Evolutionary conservation across 1,140 invertebrate genomes (phyloP).

Genomic region (Drosophila carrolli): DNA sequence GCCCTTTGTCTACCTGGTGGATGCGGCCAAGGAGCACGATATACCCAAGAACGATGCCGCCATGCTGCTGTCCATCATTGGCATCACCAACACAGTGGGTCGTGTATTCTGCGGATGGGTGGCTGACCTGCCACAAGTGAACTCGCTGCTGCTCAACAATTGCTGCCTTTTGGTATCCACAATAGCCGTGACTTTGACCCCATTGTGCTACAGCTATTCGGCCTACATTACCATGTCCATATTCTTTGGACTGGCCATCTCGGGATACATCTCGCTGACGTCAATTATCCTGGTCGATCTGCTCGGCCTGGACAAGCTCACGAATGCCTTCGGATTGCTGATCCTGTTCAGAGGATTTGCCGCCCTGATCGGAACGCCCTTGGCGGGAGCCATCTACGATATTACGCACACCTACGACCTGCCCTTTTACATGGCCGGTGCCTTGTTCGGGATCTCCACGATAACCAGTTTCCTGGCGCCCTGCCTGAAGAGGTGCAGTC

Average conservation of each 20-base stretch:
- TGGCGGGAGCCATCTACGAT: slow-evolving; percentile 95
- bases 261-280: slow-evolving; percentile 98
- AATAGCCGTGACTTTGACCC: slow-evolving; percentile 92
- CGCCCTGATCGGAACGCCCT: slow-evolving; percentile 93
- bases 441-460: slow-evolving; percentile 93
- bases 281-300: slow-evolving; percentile 99
- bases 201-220: slow-evolving; percentile 92
- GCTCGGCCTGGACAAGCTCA: slow-evolving; percentile 96
- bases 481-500: slow-evolving; percentile 87
- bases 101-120: slow-evolving; percentile 94
- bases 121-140: slow-evolving; percentile 93
- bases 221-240: slow-evolving; percentile 93
- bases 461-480: slow-evolving; percentile 94
- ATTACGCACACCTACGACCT: slow-evolving; percentile 93
- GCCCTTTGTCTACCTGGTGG: slow-evolving; percentile 97
- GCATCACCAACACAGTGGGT: slow-evolving; percentile 96
- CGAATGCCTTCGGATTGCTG: slow-evolving; percentile 97
- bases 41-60: slow-evolving; percentile 91
- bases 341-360: slow-evolving; percentile 97
- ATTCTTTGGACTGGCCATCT: slow-evolving; percentile 97
- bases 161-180: slow-evolving; percentile 96
- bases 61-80: slow-evolving; percentile 96
- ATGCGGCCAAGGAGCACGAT: slow-evolving; percentile 90
- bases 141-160: slow-evolving; percentile 97
- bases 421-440: slow-evolving; percentile 96